Base-by-base conservation (phyloP, 2,113 vertebrate species). In the Cygnus atratus region DNA sequence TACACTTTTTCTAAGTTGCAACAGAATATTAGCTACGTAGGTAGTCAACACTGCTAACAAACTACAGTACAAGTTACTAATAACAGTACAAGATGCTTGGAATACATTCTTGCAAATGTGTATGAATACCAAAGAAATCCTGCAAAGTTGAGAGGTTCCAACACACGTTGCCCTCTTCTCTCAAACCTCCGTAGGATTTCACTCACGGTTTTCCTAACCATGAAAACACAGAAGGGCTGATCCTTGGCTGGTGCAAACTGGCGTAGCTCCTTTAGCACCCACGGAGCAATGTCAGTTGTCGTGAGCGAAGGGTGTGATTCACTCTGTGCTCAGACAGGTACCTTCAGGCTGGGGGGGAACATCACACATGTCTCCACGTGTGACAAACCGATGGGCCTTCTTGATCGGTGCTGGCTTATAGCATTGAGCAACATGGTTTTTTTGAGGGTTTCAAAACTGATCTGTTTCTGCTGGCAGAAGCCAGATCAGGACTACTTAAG, bases 31-130 rank as follows among this genome's bases (percentile, higher is more conserved):
- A 90, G 83, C 95, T 97, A 98, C 46, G 4, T 83, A 96, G 93
- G 94, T 96, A 96, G 88, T 97, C 97, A 97, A 98, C 96, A 98
- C 96, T 84, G 97, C 96, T 98, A 98, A 97, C 93, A 96, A 97
- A 97, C 96, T 97, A 98, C 97, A 97, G 96, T 94, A 98, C 97
- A 90, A 97, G 87, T 94, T 94, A 97, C 96, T 96, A 96, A 97
- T 91, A 97, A 98, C 96, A 97, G 96, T 96, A 92, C 66, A 61
- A 93, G 88, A 95, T 96, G 93, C 83, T 96, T 91, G 80, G 93
- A 95, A 91, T 96, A 92, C 94, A 96, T 97, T 96, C 94, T 95
- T 90, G 95, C 83, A 95, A 93, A 85, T 52, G 73, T 94, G 93
- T 93, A 62, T 95, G 95, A 87, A 88, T 88, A 94, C 89, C 89